Base-by-base conservation (phyloP, 1,140 invertebrate species). In the Andricus grossulariae region DNA sequence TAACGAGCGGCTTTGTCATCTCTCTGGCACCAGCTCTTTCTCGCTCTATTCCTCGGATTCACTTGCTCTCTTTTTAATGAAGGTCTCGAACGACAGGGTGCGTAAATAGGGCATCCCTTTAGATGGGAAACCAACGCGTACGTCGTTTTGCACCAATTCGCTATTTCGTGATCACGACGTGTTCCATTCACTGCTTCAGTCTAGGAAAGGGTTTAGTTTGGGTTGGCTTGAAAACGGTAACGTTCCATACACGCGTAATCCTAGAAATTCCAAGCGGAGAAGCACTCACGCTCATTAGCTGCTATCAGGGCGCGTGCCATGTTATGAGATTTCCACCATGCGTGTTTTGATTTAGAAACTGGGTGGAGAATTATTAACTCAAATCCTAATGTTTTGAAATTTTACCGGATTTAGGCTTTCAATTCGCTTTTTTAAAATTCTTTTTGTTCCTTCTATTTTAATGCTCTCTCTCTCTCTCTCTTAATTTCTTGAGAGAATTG, bases 1-100 rank as follows among this genome's bases (percentile, higher is more conserved):
- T 91, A 90, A 91, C 89, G 90, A 89, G 87, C 88, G 84, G 87
- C 88, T 90, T 90, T 90, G 88, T 89, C 88, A 89, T 90, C 85
- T 87, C 85, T 88, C 80, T 72, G 78, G 80, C 85, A 78, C 79
- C 79, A 80, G 76, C 76, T 77, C 21, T 79, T 75, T 81, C 74
- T 76, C 77, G 83, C 75, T 66, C 57, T 80, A 81, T 82, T 52
- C 15, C 25, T 60, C 73, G 19, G 51, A 74, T 25, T 75, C 50
- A 25, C 75, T 50, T 49, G 77, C 77, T 80, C 79, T 57, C 32
- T 55, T 72, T 80, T 84, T 84, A 84, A 84, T 82, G 81, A 84
- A 77, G 77, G 74, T 73, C 52, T 76, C 77, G 21, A 74, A 76
- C 72, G 76, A 76, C 54, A 55, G 73, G 19, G 55, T 73, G 72